These are phyloP conservation scores for Helicoverpa zea DNA, from an alignment of 1,140 invertebrate genomes.

Conservation along the genomic window DNA sequence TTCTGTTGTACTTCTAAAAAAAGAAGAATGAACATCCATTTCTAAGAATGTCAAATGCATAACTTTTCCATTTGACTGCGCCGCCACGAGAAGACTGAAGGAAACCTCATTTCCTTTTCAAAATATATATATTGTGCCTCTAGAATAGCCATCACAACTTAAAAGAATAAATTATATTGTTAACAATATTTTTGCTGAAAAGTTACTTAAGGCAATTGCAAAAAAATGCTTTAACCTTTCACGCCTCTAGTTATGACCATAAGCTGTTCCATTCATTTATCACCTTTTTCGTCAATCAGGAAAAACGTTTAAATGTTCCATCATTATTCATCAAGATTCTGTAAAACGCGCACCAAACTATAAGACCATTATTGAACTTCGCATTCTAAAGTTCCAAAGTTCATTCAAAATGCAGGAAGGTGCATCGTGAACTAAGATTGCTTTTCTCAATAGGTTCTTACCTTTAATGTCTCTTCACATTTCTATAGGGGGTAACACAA, in stretches of 20 bases:
- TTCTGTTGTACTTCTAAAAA: neutral
- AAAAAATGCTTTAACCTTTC: neutral
- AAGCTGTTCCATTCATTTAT: no score
- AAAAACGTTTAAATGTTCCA: no score
- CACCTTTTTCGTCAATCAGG: no score
- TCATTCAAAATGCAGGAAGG: neutral
- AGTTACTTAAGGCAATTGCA: neutral
- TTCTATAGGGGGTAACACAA: neutral
- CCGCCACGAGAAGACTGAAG: neutral
- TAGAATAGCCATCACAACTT: neutral
- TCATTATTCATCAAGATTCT: neutral
- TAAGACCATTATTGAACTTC: constrained; percentile 5
- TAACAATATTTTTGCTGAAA: no score
- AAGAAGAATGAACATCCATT: constrained; percentile 4
- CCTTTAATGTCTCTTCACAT: constrained; percentile 9
- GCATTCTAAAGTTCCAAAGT: constrained; percentile 1
- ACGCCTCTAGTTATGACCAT: no score
- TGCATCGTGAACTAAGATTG: constrained; percentile 16
- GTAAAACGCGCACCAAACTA: neutral
- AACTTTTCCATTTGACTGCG: constrained; percentile 33
- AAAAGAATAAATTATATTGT: no score
- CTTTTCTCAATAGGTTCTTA: constrained; percentile 12
- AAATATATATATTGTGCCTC: neutral
- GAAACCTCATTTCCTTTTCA: constrained; percentile 30
- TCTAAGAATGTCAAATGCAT: constrained; percentile 25